These are phyloP conservation scores for Pyralis farinalis DNA, from an alignment of 2,888 invertebrate species.

Conservation along the genomic window DNA sequence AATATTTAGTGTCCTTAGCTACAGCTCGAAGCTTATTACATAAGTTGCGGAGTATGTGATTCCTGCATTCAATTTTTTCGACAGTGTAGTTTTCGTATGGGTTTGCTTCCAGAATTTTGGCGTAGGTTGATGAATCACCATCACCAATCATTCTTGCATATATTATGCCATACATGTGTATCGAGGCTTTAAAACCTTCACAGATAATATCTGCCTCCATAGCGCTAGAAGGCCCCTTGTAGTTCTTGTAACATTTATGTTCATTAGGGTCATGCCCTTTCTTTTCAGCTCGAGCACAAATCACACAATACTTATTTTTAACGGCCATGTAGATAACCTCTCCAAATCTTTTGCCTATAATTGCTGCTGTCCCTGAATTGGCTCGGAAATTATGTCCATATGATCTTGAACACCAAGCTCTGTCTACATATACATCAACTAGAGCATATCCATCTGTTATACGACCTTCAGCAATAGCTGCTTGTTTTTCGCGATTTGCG, in stretches of 20 bases:
- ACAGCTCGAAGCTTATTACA: constrained; percentile 13
- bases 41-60: constrained; percentile 24
- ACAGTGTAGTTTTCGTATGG: constrained; percentile 18
- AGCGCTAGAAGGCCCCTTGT: constrained; percentile 29
- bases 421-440: constrained; percentile 20
- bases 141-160: constrained; percentile 36
- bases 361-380: constrained; percentile 12
- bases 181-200: constrained; percentile 32
- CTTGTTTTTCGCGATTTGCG: constrained; percentile 13
- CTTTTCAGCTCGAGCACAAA: background rate
- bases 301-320: constrained; percentile 1
- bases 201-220: constrained; percentile 40
- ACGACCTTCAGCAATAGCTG: constrained; percentile 16
- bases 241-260: constrained; percentile 35
- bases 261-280: background rate
- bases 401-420: constrained; percentile 17
- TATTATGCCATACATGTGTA: constrained; percentile 28
- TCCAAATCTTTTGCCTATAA: constrained; percentile 11
- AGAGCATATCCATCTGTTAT: constrained; percentile 15
- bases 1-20: constrained; percentile 18
- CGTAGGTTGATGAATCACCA: constrained; percentile 39
- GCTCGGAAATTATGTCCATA: constrained; percentile 13
- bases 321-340: background rate
- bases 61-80: constrained; percentile 24
- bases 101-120: constrained; percentile 10